Percentiles rank a stretch among this genome's conserved stretches.
phyloP scores from a whole-genome alignment of 2,797 vertebrate genomes.

The Meriones psammophilus region DNA sequence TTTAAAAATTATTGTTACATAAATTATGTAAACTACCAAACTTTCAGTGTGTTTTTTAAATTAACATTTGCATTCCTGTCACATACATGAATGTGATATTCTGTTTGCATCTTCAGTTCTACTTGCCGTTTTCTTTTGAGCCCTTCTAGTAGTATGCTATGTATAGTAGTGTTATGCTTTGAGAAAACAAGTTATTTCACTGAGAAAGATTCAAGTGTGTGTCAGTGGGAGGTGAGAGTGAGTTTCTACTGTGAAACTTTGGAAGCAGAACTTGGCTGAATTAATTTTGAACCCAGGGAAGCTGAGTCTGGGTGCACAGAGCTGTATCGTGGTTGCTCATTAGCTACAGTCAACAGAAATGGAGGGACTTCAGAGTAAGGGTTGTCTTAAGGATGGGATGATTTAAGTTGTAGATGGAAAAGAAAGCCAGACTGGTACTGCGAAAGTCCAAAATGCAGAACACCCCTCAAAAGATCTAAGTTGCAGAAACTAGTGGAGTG shows the following conservation, averaged over 20 bases:
- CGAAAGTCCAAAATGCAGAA: neutral
- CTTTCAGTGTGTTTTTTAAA: neutral
- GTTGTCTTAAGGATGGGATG: neutral
- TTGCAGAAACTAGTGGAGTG: neutral
- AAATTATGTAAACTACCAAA: constrained; percentile 22
- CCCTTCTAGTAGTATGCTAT: neutral
- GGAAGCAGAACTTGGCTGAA: neutral
- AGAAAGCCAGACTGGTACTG: neutral
- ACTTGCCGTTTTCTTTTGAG: neutral
- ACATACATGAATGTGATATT: neutral
- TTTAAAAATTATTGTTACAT: constrained; percentile 22
- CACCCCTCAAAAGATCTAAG: neutral
- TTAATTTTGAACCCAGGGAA: neutral
- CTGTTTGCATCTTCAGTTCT: neutral
- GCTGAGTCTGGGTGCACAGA: neutral
- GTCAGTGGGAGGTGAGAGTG: neutral
- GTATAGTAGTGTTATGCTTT: neutral
- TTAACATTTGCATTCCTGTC: neutral
- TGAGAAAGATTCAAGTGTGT: constrained; percentile 6
- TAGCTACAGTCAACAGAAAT: neutral
- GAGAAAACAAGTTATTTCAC: constrained; percentile 1
- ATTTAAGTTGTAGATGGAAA: neutral
- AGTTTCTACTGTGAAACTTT: neutral
- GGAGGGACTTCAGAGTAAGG: neutral
- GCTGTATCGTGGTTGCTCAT: neutral